Percentiles rank a stretch among this genome's conserved stretches.
These are phyloP conservation scores for Promerops cafer DNA, from an alignment of 2,113 vertebrate species.

Conservation along the genomic window DNA sequence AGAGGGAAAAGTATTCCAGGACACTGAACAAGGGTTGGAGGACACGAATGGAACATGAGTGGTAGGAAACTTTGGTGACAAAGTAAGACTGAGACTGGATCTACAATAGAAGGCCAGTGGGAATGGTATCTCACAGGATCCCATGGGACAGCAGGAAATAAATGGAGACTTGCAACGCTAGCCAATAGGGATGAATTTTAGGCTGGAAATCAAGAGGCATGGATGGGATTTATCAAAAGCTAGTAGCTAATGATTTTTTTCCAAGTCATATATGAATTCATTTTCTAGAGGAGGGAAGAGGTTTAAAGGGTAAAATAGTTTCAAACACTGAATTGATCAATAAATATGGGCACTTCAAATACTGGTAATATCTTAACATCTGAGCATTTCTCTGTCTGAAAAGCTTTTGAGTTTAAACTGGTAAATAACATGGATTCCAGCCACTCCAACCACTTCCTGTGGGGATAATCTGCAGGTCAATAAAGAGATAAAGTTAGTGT, in stretches of 20 bases:
- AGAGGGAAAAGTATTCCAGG: not conserved
- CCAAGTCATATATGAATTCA: not conserved
- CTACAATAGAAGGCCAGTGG: not conserved
- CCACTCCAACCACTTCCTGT: not conserved
- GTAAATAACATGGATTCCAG: not conserved
- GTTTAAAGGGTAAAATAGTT: conserved; percentile 18
- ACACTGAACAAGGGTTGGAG: not conserved
- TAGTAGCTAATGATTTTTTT: not conserved
- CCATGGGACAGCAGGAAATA: not conserved
- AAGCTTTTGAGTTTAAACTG: not conserved
- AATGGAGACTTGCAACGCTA: not conserved
- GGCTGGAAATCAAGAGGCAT: not conserved
- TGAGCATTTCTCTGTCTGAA: not conserved
- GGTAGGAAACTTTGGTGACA: not conserved
- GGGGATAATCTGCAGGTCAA: not conserved
- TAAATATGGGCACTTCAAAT: conserved; percentile 10
- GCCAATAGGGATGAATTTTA: not conserved
- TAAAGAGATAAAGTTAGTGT: not conserved
- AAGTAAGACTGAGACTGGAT: not conserved
- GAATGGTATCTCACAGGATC: not conserved
- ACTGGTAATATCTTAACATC: conserved; percentile 6
- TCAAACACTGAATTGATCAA: not conserved
- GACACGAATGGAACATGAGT: not conserved
- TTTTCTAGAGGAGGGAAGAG: conserved; percentile 19
- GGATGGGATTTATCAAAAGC: not conserved